phyloP scores from a whole-genome alignment of 2,888 invertebrate genomes.

The Archips xylosteana region DNA sequence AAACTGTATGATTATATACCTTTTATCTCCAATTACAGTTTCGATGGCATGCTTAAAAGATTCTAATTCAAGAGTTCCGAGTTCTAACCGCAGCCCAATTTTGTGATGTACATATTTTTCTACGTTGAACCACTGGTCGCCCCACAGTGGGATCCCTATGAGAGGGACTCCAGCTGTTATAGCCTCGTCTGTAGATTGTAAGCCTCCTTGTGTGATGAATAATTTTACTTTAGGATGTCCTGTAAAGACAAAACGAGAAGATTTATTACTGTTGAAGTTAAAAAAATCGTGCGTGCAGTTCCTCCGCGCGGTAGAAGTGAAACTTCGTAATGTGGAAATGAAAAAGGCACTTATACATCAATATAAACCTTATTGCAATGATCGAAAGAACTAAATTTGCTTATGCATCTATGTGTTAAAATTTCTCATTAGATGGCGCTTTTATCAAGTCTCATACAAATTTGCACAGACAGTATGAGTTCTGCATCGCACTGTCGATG shows the following conservation, averaged over 20 bases:
- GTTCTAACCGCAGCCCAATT: constrained; percentile 45
- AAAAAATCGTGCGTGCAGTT: too few species aligned
- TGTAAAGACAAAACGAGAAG: constrained; percentile 46
- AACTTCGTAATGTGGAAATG: too few species aligned
- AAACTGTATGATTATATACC: constrained; percentile 44
- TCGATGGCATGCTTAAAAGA: constrained; percentile 51
- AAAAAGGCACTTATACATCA: too few species aligned
- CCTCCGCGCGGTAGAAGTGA: too few species aligned
- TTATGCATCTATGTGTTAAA: too few species aligned
- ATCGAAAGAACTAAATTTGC: too few species aligned
- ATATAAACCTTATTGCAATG: too few species aligned
- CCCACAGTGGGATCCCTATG: constrained; percentile 68
- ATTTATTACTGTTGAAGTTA: not conserved
- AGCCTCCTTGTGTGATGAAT: constrained; percentile 71
- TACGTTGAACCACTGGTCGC: constrained; percentile 70
- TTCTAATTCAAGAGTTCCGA: constrained; percentile 45
- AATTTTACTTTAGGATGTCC: constrained; percentile 69
- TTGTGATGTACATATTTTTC: constrained; percentile 50
- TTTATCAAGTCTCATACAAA: too few species aligned
- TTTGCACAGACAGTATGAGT: too few species aligned
- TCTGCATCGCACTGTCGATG: too few species aligned
- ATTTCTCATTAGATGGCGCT: too few species aligned
- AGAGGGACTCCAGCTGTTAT: constrained; percentile 69
- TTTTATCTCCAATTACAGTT: constrained; percentile 49
- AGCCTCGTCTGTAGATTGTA: constrained; percentile 69